These are phyloP conservation scores for Acanthaster planci DNA, from an alignment of 35 echinoderm and acorn worm species.

Conservation along the genomic window DNA sequence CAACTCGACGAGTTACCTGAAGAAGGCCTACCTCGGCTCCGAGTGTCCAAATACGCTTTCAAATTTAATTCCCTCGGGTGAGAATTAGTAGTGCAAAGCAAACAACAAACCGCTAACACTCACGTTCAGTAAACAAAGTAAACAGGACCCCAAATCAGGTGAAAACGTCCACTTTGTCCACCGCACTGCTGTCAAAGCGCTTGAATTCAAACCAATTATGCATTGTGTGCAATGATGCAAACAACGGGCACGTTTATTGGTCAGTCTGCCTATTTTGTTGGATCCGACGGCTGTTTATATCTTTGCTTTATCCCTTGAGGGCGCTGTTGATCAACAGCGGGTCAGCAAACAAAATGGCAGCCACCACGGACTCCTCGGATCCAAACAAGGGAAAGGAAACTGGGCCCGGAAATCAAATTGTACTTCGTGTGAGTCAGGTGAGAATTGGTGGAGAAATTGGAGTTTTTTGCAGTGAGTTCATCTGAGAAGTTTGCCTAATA, in stretches of 20 bases:
- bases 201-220: constrained; percentile 19
- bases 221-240: background rate
- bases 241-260: constrained; percentile 1
- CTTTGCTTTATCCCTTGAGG: background rate
- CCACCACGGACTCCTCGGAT: background rate
- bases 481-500: too few relatives aligned
- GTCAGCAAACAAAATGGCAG: constrained; percentile 15
- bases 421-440: constrained; percentile 4
- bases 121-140: constrained; percentile 8
- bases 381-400: background rate
- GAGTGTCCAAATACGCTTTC: background rate
- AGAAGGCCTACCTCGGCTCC: too few relatives aligned
- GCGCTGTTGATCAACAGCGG: background rate
- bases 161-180: background rate
- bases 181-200: background rate
- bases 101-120: background rate
- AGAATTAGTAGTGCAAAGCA: background rate
- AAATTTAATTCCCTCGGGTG: background rate
- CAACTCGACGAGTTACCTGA: too few relatives aligned
- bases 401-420: background rate
- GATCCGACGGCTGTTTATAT: constrained; percentile 12
- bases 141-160: background rate
- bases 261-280: background rate
- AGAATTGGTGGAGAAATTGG: too few relatives aligned
- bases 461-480: too few relatives aligned